Percentiles rank a stretch among this genome's conserved stretches.
Conservation (phyloP, 2,888 invertebrate species). For the Lithophane semibrunnea region DNA sequence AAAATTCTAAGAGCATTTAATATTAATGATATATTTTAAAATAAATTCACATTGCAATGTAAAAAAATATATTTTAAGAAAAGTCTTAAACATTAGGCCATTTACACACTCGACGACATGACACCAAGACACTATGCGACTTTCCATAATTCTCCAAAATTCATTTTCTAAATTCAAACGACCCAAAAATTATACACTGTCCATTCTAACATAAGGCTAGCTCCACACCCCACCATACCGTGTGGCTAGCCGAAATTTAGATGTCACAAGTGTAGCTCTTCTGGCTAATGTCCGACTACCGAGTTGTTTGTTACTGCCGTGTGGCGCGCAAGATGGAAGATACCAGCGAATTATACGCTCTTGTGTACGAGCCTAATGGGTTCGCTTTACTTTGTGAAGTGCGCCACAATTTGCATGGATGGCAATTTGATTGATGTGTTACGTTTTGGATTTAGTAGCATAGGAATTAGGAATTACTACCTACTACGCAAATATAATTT, state of each 20-base stretch:
- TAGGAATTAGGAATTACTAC: background rate
- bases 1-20: too few species aligned
- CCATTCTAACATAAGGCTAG: conserved; percentile 53
- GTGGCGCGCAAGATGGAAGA: conserved; percentile 87
- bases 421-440: conserved; percentile 60
- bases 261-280: conserved; percentile 88
- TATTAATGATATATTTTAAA: too few species aligned
- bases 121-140: background rate
- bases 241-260: conserved; percentile 89
- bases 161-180: background rate
- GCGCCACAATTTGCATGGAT: conserved; percentile 63
- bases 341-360: conserved; percentile 84
- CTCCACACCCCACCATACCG: conserved; percentile 68
- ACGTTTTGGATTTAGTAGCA: conserved; percentile 31
- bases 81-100: background rate
- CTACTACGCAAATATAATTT: background rate
- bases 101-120: background rate
- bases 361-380: conserved; percentile 72
- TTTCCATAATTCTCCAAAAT: background rate
- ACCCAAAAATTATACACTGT: background rate
- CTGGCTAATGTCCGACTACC: conserved; percentile 82
- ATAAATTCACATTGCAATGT: too few species aligned
- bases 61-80: too few species aligned
- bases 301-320: conserved; percentile 88
- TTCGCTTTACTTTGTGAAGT: conserved; percentile 58